Evolutionary conservation across 1,140 invertebrate genomes (phyloP), one percentile per base, ranked within the genome.

Genomic region (Patella vulgata): DNA sequence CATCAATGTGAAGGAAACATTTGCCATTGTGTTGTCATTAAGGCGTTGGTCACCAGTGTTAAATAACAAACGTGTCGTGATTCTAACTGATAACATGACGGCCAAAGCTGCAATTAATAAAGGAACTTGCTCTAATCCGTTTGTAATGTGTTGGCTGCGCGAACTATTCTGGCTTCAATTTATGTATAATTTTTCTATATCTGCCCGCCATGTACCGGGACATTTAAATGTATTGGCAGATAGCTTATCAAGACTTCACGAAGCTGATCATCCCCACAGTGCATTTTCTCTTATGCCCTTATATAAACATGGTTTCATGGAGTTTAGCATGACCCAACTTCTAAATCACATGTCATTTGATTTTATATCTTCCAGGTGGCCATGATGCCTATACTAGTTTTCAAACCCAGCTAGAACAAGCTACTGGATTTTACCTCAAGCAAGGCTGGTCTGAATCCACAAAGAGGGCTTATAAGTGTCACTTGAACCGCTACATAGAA

Each of bases 1-100:
- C 28, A 61, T 61, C 28, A 61, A 61, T 40, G 50, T 30, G n/a
- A 21, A 52, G 14, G 59, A 54, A 47, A 39, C 53, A n/a, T 5
- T 47, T 4, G 43, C 51, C 12, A n/a, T 61, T 33, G 39, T 44
- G 5, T 47, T 23, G 4, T 17, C 59, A 5, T 12, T 47, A 6
- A 14, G n/a, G 5, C 36, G 36, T 17, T 61, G 59, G 59, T 48
- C n/a, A 17, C 6, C 2, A 3, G 3, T 12, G 12, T 48, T 1
- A n/a, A 19, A 1, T 2, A 55, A 55, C 23, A 30, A 54, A 33
- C 28, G 39, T 2, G 47, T 59, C 0, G 36, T 6, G 28, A 28
- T 60, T n/a, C 17, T 28, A 43, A 53, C 25, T 39, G 52, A 62
- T 21, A 54, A 62, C 36, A 12, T 52, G 27, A 28, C 59, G 21